Percentiles rank a stretch among this genome's conserved stretches.
phyloP scores from a whole-genome alignment of 1,140 invertebrate genomes.

The Anagrus nilaparvatae region DNA sequence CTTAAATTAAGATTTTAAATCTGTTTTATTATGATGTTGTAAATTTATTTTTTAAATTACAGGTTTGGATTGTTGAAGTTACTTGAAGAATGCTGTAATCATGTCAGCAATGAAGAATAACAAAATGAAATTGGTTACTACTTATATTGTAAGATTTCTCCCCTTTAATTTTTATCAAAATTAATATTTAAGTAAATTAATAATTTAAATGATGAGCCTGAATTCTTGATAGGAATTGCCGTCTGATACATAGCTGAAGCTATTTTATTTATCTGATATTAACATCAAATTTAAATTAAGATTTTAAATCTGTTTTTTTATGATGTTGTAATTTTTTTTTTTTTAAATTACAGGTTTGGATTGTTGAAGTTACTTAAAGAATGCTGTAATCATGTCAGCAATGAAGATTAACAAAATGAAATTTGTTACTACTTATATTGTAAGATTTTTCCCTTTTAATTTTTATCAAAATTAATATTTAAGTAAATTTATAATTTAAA shows the following conservation, averaged over 20 bases:
- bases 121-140: background rate
- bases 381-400: background rate
- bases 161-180: constrained; percentile 4
- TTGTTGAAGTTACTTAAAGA: constrained; percentile 57
- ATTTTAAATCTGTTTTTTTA: background rate
- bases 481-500: constrained; percentile 13
- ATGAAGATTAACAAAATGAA: background rate
- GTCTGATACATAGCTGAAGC: constrained; percentile 44
- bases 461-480: constrained; percentile 2
- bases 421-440: no score
- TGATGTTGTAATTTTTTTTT: constrained; percentile 19
- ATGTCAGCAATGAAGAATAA: background rate
- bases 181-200: constrained; percentile 2
- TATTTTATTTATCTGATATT: constrained; percentile 29
- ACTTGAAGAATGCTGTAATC: background rate
- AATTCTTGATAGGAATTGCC: constrained; percentile 57
- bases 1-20: background rate
- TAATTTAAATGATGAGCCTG: constrained; percentile 40
- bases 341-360: constrained; percentile 54
- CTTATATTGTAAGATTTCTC: no score
- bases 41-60: constrained; percentile 3
- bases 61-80: constrained; percentile 5
- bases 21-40: background rate
- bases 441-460: no score
- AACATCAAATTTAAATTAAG: background rate